Evolutionary conservation across 1,140 invertebrate species (phyloP).

Genomic region (Homarus americanus): DNA sequence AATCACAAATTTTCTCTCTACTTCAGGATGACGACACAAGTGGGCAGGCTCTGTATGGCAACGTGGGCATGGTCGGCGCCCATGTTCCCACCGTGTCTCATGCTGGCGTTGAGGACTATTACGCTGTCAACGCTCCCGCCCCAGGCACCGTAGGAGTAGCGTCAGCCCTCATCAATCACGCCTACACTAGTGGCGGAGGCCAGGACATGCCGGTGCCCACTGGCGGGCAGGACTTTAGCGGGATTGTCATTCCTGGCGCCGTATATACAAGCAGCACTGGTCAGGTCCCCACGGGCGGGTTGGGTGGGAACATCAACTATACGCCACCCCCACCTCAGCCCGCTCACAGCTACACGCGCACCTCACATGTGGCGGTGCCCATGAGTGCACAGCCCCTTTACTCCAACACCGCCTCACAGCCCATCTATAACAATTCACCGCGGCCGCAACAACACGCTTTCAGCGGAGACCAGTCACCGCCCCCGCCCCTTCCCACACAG

Average conservation of each 20-base stretch:
- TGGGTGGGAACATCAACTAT: conserved; percentile 21
- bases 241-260: conserved; percentile 44
- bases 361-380: conserved; percentile 45
- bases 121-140: conserved; percentile 59
- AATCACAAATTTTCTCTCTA: too few relatives aligned
- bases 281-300: conserved; percentile 38
- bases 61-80: conserved; percentile 14
- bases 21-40: background rate
- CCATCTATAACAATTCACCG: conserved; percentile 58
- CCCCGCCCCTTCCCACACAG: conserved; percentile 52
- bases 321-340: conserved; percentile 56
- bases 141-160: conserved; percentile 65
- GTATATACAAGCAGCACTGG: conserved; percentile 56
- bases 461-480: conserved; percentile 35
- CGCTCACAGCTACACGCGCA: conserved; percentile 65
- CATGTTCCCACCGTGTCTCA: background rate
- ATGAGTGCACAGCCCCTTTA: conserved; percentile 65
- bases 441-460: conserved; percentile 22
- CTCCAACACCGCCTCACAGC: conserved; percentile 64
- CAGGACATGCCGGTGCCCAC: background rate
- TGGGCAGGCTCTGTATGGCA: conserved; percentile 42
- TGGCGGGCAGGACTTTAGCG: conserved; percentile 47
- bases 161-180: conserved; percentile 53
- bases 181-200: conserved; percentile 42
- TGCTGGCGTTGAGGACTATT: conserved; percentile 54